Base-by-base conservation (phyloP, 2,113 vertebrate species). In the Holacanthus passer region DNA sequence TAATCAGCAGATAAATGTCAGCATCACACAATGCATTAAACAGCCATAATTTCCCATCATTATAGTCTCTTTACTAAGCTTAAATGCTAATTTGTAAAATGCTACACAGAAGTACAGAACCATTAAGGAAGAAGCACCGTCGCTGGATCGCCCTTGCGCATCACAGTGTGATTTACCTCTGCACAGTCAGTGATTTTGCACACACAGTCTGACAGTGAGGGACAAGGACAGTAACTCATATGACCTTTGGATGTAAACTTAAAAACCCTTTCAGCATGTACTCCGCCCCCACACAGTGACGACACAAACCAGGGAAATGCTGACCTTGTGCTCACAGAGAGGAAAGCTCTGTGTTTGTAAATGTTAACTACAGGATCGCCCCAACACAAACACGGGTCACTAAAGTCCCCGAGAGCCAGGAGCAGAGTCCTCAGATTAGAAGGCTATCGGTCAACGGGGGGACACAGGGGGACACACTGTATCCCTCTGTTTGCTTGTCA, bases 1-100 rank as follows among this genome's bases (percentile, higher is more conserved):
- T 83, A 88, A 90, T 83, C 76, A 89, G 72, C 43, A 75, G 65
- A 87, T 88, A 73, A 79, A 81, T 75, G 75, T 84, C 84, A 89
- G 43, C 22, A 55, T 76, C 64, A 80, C 69, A 82, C 37, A 71
- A 64, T 71, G 70, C n/a, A 83, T 83, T 67, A 67, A 73, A 78
- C 80, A 65, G 20, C n/a, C 52, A 56, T 60, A 43, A 82, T 77
- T 81, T 63, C 22, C 14, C 14, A 48, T 74, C 63, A 69, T 86
- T 71, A 74, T 14, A 53, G 45, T 47, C 55, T 47, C 55, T 27
- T 53, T 19, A 77, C 35, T 43, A n/a, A 73, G 41, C 20, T 77
- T 74, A 37, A 53, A 70, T 81, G 56, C 60, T 56, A 63, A 75
- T 79, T 64, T 70, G 24, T 66, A 31, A 81, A 62, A 81, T 50